A percentile compares a stretch with the other conserved stretches of the same genome.
These are phyloP conservation scores for Entomobrya multifasciata DNA, from an alignment of 2,888 invertebrate genomes.

Conservation along the genomic window DNA sequence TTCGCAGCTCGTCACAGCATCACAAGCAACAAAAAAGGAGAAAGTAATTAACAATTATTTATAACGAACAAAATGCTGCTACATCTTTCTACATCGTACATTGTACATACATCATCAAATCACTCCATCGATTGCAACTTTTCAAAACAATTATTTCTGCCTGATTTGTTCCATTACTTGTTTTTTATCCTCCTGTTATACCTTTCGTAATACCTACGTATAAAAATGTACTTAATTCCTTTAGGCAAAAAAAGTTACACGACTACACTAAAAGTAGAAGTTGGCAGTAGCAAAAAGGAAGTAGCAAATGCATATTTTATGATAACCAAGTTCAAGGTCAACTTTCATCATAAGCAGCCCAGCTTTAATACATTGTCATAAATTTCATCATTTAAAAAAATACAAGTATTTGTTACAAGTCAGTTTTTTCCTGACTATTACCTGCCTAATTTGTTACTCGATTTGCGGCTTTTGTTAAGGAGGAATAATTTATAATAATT, in stretches of 20 bases:
- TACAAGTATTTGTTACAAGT: too few relatives aligned
- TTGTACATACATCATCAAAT: slow-evolving; percentile 16
- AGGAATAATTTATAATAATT: too few relatives aligned
- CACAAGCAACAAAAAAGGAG: slow-evolving; percentile 44
- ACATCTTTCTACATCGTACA: slow-evolving; percentile 2
- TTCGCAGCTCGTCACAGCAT: background rate
- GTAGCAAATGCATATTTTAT: background rate
- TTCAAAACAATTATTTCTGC: slow-evolving; percentile 40
- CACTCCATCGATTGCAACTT: too few relatives aligned
- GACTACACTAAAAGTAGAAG: background rate
- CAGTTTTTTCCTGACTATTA: too few relatives aligned
- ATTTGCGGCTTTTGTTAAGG: too few relatives aligned
- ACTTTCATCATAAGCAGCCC: slow-evolving; percentile 13
- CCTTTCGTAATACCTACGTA: background rate
- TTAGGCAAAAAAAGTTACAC: background rate
- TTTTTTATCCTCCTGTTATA: slow-evolving; percentile 1
- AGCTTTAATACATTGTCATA: background rate
- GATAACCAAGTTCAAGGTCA: slow-evolving; percentile 12
- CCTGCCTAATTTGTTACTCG: too few relatives aligned
- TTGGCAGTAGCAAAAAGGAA: background rate
- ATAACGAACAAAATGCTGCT: slow-evolving; percentile 8
- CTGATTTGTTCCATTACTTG: slow-evolving; percentile 13
- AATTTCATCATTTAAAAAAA: too few relatives aligned
- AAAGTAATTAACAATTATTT: slow-evolving; percentile 51
- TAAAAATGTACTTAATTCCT: background rate